Percentiles rank a stretch among this genome's conserved stretches.
Evolutionary conservation across 2,797 vertebrate species (phyloP).

Genomic region (Lates japonicus): DNA sequence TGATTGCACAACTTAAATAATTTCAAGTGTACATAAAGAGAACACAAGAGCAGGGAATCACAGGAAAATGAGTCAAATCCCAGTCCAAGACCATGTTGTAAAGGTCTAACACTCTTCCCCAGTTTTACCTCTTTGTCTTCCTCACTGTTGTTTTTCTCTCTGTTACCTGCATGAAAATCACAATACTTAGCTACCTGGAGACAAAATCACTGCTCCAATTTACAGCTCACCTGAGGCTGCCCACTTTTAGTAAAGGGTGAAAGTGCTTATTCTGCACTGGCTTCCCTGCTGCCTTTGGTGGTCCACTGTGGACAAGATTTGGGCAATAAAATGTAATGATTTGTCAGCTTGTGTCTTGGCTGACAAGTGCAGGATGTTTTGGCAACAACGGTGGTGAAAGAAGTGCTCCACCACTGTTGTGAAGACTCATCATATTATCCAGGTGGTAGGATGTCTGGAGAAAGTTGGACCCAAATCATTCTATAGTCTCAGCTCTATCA

Average conservation of each 20-base stretch:
- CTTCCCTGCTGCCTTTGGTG: constrained; percentile 4
- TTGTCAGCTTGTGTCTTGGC: constrained; percentile 5
- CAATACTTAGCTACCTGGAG: neutral
- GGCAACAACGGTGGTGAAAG: neutral
- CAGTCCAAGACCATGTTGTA: neutral
- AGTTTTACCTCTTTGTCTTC: constrained; percentile 2
- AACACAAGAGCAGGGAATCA: neutral
- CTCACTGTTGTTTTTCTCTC: neutral
- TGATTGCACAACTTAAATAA: constrained; percentile 26
- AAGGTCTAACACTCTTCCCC: neutral
- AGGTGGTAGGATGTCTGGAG: no score
- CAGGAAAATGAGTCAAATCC: neutral
- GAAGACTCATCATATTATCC: no score
- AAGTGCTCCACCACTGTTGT: neutral
- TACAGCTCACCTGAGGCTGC: constrained; percentile 31
- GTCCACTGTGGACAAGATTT: constrained; percentile 11
- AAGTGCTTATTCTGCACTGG: constrained; percentile 28
- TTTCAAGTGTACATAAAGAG: neutral
- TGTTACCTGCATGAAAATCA: constrained; percentile 5
- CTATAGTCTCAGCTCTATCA: neutral
- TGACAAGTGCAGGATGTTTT: neutral
- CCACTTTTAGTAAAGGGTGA: constrained; percentile 17
- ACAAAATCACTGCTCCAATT: constrained; percentile 12
- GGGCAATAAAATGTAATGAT: neutral
- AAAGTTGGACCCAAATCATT: no score